Percentiles rank a stretch among this genome's conserved stretches.
Evolutionary conservation across 2,888 invertebrate species (phyloP).

Genomic region (Bhutanitis thaidina): DNA sequence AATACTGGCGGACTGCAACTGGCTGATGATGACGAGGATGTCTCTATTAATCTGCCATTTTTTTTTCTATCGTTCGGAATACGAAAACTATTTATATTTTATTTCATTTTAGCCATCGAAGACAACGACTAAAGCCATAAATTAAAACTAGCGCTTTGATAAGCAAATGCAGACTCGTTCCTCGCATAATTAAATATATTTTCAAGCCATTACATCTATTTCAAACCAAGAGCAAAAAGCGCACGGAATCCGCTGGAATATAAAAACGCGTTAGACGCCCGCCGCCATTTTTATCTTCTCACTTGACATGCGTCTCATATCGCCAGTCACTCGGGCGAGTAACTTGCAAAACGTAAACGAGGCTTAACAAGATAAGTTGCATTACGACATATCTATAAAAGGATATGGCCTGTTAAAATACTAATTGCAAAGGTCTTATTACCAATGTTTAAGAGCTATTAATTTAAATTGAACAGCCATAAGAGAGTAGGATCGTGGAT

Average conservation of each 20-base stretch:
- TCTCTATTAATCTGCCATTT: too few species aligned
- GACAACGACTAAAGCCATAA: too few species aligned
- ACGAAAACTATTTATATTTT: too few species aligned
- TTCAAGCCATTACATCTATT: neutral
- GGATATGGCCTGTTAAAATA: slow-evolving; percentile 8
- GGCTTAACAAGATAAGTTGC: slow-evolving; percentile 4
- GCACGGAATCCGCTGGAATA: neutral
- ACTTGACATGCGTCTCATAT: slow-evolving; percentile 13
- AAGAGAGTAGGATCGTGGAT: neutral
- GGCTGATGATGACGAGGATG: too few species aligned
- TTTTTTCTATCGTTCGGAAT: too few species aligned
- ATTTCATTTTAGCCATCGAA: too few species aligned
- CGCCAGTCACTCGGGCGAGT: slow-evolving; percentile 21
- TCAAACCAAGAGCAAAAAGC: slow-evolving; percentile 4
- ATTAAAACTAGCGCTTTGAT: too few species aligned
- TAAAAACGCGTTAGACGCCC: slow-evolving; percentile 6
- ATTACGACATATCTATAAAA: slow-evolving; percentile 11
- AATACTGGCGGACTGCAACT: too few species aligned
- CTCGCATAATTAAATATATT: slow-evolving; percentile 2
- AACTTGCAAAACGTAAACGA: slow-evolving; percentile 16
- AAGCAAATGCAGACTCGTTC: neutral
- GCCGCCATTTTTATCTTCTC: slow-evolving; percentile 18
- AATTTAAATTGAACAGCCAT: slow-evolving; percentile 1
- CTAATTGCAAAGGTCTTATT: slow-evolving; percentile 10
- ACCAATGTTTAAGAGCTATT: neutral